Evolutionary conservation across 2,113 vertebrate genomes (phyloP).

Genomic region (Eurystomus gularis): DNA sequence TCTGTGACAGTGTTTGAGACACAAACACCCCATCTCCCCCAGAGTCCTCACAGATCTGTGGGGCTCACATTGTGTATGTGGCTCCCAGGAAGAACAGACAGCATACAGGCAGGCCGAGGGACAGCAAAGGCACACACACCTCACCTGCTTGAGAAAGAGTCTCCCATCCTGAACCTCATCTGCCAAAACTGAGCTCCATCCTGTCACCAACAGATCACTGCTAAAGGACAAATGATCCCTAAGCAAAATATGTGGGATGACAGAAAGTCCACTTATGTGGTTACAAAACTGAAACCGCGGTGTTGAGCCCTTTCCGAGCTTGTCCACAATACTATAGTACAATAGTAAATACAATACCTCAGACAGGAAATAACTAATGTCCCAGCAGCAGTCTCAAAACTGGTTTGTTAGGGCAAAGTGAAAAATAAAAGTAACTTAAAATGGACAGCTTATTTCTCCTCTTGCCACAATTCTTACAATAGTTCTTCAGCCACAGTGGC

Average conservation of each 20-base stretch:
- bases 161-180: neutral
- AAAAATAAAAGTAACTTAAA: neutral
- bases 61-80: neutral
- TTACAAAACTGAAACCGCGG: neutral
- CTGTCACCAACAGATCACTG: neutral
- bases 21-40: neutral
- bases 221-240: neutral
- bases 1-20: neutral
- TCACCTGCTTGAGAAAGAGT: neutral
- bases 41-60: neutral
- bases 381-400: neutral
- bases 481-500: neutral
- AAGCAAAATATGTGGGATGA: neutral
- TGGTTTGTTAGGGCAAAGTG: neutral
- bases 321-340: neutral
- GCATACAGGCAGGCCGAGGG: neutral
- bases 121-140: neutral
- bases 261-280: neutral
- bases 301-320: neutral
- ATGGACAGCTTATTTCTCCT: neutral
- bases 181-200: neutral
- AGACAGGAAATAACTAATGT: neutral
- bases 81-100: neutral
- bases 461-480: neutral
- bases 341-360: neutral